Evolutionary conservation across 2,888 invertebrate genomes (phyloP).

Genomic region (Watsonalla cultraria): DNA sequence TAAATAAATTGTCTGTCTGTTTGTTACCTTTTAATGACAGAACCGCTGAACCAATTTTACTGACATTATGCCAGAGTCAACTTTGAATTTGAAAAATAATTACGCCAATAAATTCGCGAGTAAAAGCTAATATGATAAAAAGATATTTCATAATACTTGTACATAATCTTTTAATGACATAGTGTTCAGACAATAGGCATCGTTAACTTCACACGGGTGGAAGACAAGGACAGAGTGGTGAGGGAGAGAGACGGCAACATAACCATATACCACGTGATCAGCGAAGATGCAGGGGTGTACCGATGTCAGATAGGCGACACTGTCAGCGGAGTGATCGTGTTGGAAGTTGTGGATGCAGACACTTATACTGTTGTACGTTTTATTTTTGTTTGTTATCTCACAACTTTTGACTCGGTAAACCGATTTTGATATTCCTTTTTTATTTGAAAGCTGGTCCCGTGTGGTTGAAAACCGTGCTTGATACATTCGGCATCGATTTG

Average conservation of each 20-base stretch:
- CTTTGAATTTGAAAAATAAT: no score
- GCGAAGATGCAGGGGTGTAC: slow-evolving; percentile 76
- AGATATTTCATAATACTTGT: not conserved
- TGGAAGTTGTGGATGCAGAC: slow-evolving; percentile 72
- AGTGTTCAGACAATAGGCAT: slow-evolving; percentile 19
- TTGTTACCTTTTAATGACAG: no score
- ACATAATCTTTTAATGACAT: not conserved
- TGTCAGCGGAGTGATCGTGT: slow-evolving; percentile 49
- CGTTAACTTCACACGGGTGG: slow-evolving; percentile 19
- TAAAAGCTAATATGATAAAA: no score
- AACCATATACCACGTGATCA: slow-evolving; percentile 70
- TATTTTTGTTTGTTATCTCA: not conserved
- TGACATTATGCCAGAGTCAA: no score
- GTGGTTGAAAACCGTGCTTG: no score
- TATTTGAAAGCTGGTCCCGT: no score
- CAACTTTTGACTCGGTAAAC: no score
- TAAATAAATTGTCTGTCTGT: no score
- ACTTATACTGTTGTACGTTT: slow-evolving; percentile 44
- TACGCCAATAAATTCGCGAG: no score
- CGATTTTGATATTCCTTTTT: no score
- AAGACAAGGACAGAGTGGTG: slow-evolving; percentile 32
- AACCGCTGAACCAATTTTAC: no score
- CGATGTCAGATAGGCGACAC: slow-evolving; percentile 67
- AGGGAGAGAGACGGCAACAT: slow-evolving; percentile 60
- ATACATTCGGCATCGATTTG: no score